Evolutionary conservation across 2,888 invertebrate genomes (phyloP).

Genomic region (Macrophya annulata): DNA sequence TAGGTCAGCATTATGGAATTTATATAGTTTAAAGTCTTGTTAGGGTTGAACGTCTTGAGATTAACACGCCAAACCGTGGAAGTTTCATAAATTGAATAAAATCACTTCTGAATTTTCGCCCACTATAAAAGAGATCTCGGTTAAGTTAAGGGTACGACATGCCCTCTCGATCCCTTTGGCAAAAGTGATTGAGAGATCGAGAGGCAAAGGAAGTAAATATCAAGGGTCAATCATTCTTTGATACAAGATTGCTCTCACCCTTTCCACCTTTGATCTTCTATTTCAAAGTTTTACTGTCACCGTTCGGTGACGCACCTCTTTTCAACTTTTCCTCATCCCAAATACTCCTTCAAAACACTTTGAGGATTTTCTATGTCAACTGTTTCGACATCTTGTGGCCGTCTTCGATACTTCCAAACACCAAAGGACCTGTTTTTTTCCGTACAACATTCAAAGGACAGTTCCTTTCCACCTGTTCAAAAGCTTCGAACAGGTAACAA

Average conservation of each 20-base stretch:
- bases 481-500: background rate
- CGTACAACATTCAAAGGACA: background rate
- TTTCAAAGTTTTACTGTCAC: slow-evolving; percentile 6
- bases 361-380: slow-evolving; percentile 11
- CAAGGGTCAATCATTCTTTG: slow-evolving; percentile 41
- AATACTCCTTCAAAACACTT: background rate
- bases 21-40: background rate
- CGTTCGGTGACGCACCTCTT: background rate
- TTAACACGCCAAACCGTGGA: background rate
- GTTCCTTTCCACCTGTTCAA: background rate
- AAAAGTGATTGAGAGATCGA: background rate
- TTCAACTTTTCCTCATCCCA: background rate
- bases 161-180: background rate
- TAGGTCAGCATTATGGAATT: background rate
- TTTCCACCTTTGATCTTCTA: slow-evolving; percentile 34
- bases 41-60: background rate
- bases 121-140: background rate
- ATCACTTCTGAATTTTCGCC: background rate
- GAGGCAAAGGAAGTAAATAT: background rate
- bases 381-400: background rate
- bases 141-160: background rate
- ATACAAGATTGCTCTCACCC: slow-evolving; percentile 22
- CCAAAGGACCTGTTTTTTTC: background rate
- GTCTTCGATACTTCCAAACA: background rate
- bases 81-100: background rate